A percentile compares a stretch with the other conserved stretches of the same genome.
Evolutionary conservation across 2,888 invertebrate genomes (phyloP).

Genomic region (Lycia hirtaria): DNA sequence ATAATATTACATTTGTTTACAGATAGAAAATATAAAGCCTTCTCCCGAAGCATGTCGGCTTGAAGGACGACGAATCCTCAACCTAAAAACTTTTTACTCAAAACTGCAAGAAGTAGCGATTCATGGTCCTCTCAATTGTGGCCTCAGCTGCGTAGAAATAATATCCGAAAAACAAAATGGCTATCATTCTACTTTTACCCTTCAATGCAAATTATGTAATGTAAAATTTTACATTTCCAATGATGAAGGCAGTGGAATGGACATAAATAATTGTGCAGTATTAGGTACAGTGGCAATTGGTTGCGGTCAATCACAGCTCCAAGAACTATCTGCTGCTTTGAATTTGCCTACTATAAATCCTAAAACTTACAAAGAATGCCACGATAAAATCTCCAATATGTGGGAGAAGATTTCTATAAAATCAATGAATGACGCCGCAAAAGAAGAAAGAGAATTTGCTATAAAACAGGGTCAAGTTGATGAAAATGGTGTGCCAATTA

Average conservation of each 20-base stretch:
- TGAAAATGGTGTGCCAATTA: neutral
- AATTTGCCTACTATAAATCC: neutral
- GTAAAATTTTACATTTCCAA: neutral
- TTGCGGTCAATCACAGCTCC: conserved; percentile 35
- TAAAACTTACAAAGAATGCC: neutral
- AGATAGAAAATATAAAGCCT: neutral
- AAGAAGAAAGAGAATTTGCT: neutral
- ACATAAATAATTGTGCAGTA: neutral
- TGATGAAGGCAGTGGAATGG: neutral
- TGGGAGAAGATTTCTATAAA: neutral
- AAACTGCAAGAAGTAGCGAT: neutral
- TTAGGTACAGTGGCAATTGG: neutral
- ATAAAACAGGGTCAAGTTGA: neutral
- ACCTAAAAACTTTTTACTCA: neutral
- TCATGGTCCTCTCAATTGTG: neutral
- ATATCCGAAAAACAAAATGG: neutral
- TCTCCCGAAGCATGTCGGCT: neutral
- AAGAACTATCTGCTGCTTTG: conserved; percentile 8
- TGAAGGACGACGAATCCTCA: neutral
- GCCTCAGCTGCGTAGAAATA: neutral
- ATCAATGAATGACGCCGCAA: neutral
- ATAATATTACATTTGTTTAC: too few relatives aligned
- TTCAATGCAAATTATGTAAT: neutral
- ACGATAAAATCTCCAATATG: neutral
- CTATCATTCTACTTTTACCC: neutral